These are phyloP conservation scores for Acanthochromis polyacanthus DNA, from an alignment of 2,113 vertebrate species.

Conservation along the genomic window DNA sequence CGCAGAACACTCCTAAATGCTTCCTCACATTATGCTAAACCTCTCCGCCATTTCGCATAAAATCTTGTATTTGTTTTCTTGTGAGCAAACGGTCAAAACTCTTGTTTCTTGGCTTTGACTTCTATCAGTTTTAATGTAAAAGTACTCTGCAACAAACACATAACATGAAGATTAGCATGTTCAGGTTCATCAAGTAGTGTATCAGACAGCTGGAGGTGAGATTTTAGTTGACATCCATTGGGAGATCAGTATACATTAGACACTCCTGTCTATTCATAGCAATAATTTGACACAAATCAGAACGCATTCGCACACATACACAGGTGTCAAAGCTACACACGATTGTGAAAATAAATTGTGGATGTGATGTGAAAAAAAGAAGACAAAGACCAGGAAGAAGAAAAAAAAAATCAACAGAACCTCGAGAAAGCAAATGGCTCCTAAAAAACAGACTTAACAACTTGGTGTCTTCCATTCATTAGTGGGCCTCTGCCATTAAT, in stretches of 20 bases:
- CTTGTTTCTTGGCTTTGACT: background rate
- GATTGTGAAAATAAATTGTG: conserved; percentile 85
- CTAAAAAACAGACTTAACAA: conserved; percentile 90
- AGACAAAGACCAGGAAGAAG: conserved; percentile 65
- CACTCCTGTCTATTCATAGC: conserved; percentile 66
- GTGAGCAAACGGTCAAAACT: conserved; percentile 12
- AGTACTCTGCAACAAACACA: conserved; percentile 13
- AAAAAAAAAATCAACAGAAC: conserved; percentile 48
- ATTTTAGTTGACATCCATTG: conserved; percentile 55
- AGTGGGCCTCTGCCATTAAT: conserved; percentile 89
- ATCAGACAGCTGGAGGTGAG: conserved; percentile 34
- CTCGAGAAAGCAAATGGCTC: conserved; percentile 88
- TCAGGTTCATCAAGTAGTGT: background rate
- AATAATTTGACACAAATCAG: conserved; percentile 71
- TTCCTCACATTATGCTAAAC: conserved; percentile 18
- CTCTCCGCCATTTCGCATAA: background rate
- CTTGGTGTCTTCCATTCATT: conserved; percentile 92
- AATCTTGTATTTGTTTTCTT: background rate
- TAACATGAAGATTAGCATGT: background rate
- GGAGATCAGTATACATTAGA: conserved; percentile 14
- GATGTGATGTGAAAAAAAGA: conserved; percentile 73
- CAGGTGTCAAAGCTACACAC: conserved; percentile 69
- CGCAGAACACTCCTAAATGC: background rate
- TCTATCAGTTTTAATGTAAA: conserved; percentile 19
- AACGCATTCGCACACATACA: conserved; percentile 66